These are phyloP conservation scores for Scartelaos histophorus DNA, from an alignment of 2,113 vertebrate genomes.

Conservation along the genomic window DNA sequence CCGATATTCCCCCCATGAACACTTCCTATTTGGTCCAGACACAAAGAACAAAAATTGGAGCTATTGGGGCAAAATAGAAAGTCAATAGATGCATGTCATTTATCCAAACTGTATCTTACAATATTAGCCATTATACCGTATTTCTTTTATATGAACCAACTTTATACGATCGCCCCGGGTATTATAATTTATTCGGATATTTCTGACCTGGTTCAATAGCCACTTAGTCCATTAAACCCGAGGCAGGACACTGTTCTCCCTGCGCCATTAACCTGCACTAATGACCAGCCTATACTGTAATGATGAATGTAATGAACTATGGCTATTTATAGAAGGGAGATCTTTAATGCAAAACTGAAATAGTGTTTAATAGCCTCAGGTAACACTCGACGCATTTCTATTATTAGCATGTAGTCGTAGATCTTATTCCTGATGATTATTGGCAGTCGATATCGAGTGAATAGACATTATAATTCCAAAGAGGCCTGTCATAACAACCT, in stretches of 20 bases:
- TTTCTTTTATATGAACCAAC: not conserved
- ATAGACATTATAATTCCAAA: no score
- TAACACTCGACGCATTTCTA: not conserved
- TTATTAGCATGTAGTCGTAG: not conserved
- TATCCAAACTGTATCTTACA: no score
- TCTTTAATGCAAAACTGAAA: not conserved
- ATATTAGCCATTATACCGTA: not conserved
- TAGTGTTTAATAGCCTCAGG: not conserved
- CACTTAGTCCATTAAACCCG: slow-evolving; percentile 47
- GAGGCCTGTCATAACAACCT: no score
- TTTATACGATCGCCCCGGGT: not conserved
- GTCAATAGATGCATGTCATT: no score
- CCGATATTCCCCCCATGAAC: no score
- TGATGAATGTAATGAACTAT: not conserved
- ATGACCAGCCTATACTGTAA: slow-evolving; percentile 27
- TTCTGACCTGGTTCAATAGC: slow-evolving; percentile 66
- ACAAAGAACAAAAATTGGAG: no score
- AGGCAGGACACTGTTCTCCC: slow-evolving; percentile 46
- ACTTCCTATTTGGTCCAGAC: no score
- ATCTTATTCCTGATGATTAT: not conserved
- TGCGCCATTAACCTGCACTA: slow-evolving; percentile 52
- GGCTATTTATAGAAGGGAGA: not conserved
- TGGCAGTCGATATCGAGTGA: not conserved
- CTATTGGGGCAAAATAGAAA: no score
- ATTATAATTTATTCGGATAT: slow-evolving; percentile 30